phyloP scores from a whole-genome alignment of 2,113 vertebrate genomes.

The Halichoerus grypus region DNA sequence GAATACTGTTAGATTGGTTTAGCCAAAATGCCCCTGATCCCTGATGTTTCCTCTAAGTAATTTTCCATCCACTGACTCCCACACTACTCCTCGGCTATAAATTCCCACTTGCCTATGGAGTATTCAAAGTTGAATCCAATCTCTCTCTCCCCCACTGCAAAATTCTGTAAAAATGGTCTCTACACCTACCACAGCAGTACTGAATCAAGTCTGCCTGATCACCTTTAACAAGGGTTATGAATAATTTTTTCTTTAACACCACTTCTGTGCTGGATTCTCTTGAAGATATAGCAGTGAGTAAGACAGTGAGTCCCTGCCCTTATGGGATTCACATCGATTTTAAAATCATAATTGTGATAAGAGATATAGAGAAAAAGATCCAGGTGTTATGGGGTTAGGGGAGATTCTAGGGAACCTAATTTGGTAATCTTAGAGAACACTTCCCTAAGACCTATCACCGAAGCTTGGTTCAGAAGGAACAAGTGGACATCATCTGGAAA shows the following conservation, averaged over 20 bases:
- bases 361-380: neutral
- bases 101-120: neutral
- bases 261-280: neutral
- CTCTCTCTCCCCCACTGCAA: neutral
- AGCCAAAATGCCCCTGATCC: neutral
- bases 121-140: neutral
- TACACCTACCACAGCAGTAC: neutral
- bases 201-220: neutral
- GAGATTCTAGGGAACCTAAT: neutral
- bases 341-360: neutral
- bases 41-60: neutral
- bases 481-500: neutral
- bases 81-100: neutral
- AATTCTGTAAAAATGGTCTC: neutral
- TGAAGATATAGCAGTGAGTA: neutral
- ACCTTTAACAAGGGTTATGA: neutral
- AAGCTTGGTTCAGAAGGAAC: neutral
- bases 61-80: neutral
- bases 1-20: neutral
- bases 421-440: neutral
- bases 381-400: neutral
- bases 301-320: neutral
- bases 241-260: neutral
- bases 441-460: neutral
- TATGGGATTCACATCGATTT: neutral